phyloP scores from a whole-genome alignment of 2,113 vertebrate species.

The Ciconia maguari region DNA sequence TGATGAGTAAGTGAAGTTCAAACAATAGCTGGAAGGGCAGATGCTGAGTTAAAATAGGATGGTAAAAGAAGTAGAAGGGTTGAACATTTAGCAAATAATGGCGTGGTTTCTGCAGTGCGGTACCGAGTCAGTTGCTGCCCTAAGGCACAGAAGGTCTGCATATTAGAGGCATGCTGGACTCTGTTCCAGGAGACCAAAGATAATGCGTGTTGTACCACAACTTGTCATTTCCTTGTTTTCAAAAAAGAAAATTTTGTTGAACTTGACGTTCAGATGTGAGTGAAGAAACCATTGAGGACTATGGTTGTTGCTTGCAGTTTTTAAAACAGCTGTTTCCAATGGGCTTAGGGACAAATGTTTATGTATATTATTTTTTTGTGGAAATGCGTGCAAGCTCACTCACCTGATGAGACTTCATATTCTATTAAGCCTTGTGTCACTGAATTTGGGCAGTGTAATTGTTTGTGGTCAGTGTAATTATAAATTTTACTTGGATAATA shows the following conservation, averaged over 20 bases:
- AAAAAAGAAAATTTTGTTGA: background rate
- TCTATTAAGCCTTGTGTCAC: background rate
- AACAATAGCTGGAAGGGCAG: background rate
- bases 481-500: background rate
- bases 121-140: background rate
- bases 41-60: background rate
- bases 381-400: background rate
- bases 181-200: background rate
- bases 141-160: background rate
- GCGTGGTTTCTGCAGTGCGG: background rate
- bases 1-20: background rate
- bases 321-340: background rate
- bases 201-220: background rate
- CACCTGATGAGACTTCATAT: background rate
- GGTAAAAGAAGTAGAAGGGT: background rate
- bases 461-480: background rate
- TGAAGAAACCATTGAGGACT: background rate
- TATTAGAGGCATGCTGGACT: background rate
- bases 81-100: background rate
- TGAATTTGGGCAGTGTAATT: background rate
- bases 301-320: background rate
- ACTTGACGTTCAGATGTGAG: background rate
- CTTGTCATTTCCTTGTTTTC: background rate
- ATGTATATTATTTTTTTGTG: background rate
- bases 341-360: background rate